Evolutionary conservation across 2,797 vertebrate genomes (phyloP).

Genomic region (Muscicapa striata): DNA sequence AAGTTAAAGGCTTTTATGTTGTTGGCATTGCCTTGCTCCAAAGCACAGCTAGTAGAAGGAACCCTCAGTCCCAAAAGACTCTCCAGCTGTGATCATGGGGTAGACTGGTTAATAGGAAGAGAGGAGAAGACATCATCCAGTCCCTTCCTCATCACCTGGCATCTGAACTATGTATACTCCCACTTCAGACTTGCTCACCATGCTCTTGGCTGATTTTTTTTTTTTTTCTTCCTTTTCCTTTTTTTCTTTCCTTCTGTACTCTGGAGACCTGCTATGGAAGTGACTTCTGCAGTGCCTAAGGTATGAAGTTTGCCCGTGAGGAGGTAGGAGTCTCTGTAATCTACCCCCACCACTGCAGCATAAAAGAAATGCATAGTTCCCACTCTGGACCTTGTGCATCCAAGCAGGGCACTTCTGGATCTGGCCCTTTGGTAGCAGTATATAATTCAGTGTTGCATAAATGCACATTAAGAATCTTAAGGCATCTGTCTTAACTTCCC

Average conservation of each 20-base stretch:
- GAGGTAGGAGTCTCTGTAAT: slow-evolving; percentile 31
- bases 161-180: background rate
- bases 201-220: background rate
- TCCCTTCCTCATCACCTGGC: background rate
- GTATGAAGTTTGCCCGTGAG: background rate
- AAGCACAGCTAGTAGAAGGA: slow-evolving; percentile 33
- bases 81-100: background rate
- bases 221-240: background rate
- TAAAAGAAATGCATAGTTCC: slow-evolving; percentile 72
- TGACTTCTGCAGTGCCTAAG: slow-evolving; percentile 45
- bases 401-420: slow-evolving; percentile 69
- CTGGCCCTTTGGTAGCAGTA: slow-evolving; percentile 71
- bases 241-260: background rate
- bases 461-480: slow-evolving; percentile 77
- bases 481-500: slow-evolving; percentile 77
- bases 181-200: background rate
- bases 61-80: background rate
- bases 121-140: background rate
- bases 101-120: background rate
- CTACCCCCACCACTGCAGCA: slow-evolving; percentile 11
- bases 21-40: slow-evolving; percentile 27
- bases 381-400: slow-evolving; percentile 62
- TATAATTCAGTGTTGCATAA: slow-evolving; percentile 71
- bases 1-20: slow-evolving; percentile 9
- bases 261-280: slow-evolving; percentile 32